Evolutionary conservation across 2,888 invertebrate species (phyloP).

Genomic region (Pyrocoelia pectoralis): DNA sequence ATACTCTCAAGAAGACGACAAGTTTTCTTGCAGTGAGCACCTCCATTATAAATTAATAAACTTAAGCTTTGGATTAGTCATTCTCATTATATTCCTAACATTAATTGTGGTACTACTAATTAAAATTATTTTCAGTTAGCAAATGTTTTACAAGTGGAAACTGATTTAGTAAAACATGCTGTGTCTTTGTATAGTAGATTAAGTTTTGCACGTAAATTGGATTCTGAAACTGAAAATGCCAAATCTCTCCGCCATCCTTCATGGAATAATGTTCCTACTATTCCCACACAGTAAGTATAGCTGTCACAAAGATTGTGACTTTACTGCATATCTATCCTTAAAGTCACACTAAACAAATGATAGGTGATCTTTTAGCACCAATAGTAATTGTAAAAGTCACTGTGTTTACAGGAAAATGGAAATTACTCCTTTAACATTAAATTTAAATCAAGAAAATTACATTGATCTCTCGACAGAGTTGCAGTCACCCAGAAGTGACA

Average conservation of each 20-base stretch:
- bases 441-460: conserved; percentile 49
- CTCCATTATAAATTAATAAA: no score
- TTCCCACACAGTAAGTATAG: conserved; percentile 50
- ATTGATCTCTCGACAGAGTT: conserved; percentile 44
- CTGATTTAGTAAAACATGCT: conserved; percentile 89
- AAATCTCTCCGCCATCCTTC: conserved; percentile 70
- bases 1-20: no score
- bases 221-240: conserved; percentile 68
- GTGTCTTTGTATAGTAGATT: conserved; percentile 94
- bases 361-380: no score
- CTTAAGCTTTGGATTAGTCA: no score
- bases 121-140: conserved; percentile 62
- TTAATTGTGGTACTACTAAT: no score
- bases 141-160: conserved; percentile 81
- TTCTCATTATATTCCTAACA: no score
- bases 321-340: background rate
- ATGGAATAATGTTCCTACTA: conserved; percentile 69
- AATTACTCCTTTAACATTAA: conserved; percentile 59
- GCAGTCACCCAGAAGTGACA: conserved; percentile 51
- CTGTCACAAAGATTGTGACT: no score
- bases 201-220: conserved; percentile 83
- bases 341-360: no score
- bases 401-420: conserved; percentile 49
- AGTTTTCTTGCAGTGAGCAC: no score
- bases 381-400: no score